phyloP scores from a whole-genome alignment of 2,113 vertebrate genomes.

The Xenopus borealis region DNA sequence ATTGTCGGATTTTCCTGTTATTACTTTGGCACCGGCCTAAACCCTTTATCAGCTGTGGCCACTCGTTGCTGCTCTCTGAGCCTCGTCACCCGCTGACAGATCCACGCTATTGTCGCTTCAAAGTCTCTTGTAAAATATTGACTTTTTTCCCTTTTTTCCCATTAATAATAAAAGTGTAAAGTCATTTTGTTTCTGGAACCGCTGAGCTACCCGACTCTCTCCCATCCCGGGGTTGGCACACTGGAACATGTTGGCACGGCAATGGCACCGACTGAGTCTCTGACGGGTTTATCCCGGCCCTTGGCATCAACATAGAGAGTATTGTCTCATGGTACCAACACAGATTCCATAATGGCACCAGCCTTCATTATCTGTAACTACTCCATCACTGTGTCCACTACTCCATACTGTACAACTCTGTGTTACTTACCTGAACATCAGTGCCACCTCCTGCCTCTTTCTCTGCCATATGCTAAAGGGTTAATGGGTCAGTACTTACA shows the following conservation, averaged over 20 bases:
- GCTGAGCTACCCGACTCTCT: background rate
- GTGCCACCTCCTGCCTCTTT: no score
- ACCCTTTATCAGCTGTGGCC: slow-evolving; percentile 38
- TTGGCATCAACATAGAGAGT: background rate
- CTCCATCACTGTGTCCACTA: no score
- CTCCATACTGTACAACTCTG: no score
- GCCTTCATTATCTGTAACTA: no score
- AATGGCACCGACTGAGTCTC: background rate
- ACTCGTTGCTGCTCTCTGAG: background rate
- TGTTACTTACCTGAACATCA: no score
- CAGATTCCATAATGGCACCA: no score
- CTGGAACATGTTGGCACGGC: slow-evolving; percentile 21
- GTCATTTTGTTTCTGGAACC: slow-evolving; percentile 27
- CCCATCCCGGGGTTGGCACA: slow-evolving; percentile 23
- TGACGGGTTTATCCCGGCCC: background rate
- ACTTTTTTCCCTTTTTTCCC: background rate
- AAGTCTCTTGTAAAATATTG: slow-evolving; percentile 22
- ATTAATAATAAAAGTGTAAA: slow-evolving; percentile 23
- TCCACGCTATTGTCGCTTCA: background rate
- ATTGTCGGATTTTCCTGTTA: background rate
- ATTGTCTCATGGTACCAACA: no score
- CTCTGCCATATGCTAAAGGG: no score
- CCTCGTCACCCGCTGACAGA: background rate
- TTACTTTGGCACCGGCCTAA: slow-evolving; percentile 29
- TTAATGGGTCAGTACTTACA: no score